These are phyloP conservation scores for Platalea minor DNA, from an alignment of 2,797 vertebrate genomes.

Conservation along the genomic window DNA sequence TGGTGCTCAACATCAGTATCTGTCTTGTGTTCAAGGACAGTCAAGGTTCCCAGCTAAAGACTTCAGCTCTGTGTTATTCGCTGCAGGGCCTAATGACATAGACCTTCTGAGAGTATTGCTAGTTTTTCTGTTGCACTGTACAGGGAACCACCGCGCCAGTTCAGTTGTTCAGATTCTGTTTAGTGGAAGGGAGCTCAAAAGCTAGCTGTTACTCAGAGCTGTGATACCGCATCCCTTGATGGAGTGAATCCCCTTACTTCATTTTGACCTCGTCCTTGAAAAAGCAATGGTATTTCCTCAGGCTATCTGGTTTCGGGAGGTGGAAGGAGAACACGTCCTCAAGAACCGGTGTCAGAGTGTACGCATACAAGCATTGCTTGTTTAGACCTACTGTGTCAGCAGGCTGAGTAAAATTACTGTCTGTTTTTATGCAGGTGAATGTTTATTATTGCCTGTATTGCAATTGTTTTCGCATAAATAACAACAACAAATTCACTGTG, in stretches of 20 bases:
- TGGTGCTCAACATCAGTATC: background rate
- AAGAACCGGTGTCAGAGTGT: background rate
- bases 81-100: too few species aligned
- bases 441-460: background rate
- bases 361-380: accelerated
- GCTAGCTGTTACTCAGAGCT: background rate
- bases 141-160: background rate
- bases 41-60: background rate
- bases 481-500: background rate
- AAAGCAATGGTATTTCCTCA: background rate
- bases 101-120: background rate
- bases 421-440: background rate
- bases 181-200: background rate
- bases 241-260: background rate
- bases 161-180: background rate
- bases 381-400: background rate
- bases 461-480: background rate
- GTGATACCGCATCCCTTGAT: background rate
- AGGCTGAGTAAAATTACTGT: background rate
- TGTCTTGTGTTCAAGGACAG: background rate
- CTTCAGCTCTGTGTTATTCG: too few species aligned
- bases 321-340: background rate
- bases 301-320: background rate
- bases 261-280: background rate
- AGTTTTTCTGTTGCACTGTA: background rate